phyloP scores from a whole-genome alignment of 1,140 invertebrate species.

The Lordiphosa mommai region DNA sequence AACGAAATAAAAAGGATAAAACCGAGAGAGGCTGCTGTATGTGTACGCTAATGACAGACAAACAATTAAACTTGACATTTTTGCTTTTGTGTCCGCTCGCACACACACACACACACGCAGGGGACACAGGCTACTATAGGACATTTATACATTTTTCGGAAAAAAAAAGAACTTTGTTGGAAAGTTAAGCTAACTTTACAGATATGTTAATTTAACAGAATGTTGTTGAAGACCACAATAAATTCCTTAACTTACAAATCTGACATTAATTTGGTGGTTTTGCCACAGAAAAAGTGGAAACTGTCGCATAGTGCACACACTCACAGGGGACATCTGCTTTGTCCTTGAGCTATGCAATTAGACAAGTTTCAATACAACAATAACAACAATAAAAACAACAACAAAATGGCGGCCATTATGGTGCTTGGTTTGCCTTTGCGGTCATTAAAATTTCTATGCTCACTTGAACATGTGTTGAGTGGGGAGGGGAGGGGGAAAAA shows the following conservation, averaged over 20 bases:
- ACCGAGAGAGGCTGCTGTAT: slow-evolving; percentile 12
- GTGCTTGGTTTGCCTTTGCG: slow-evolving; percentile 5
- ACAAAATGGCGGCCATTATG: slow-evolving; percentile 24
- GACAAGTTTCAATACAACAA: slow-evolving; percentile 41
- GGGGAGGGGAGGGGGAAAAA: too few species aligned
- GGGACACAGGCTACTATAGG: neutral
- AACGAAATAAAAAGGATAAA: neutral
- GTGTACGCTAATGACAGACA: slow-evolving; percentile 65
- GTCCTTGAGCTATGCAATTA: slow-evolving; percentile 70
- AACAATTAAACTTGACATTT: slow-evolving; percentile 74
- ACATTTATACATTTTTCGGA: neutral
- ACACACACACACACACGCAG: neutral
- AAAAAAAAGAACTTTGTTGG: too few species aligned
- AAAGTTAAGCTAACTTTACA: too few species aligned
- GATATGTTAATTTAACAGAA: too few species aligned
- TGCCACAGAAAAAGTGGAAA: too few species aligned
- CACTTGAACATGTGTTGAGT: too few species aligned
- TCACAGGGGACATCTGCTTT: neutral
- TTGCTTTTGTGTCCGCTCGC: slow-evolving; percentile 43
- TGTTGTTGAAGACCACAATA: too few species aligned
- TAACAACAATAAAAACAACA: slow-evolving; percentile 18
- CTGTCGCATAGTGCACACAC: too few species aligned
- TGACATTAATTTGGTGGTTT: too few species aligned
- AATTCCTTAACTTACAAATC: too few species aligned
- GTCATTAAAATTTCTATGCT: slow-evolving; percentile 2